A percentile compares a stretch with the other conserved stretches of the same genome.
Conservation (phyloP, 2,113 vertebrate species). For the Isurus oxyrinchus region DNA sequence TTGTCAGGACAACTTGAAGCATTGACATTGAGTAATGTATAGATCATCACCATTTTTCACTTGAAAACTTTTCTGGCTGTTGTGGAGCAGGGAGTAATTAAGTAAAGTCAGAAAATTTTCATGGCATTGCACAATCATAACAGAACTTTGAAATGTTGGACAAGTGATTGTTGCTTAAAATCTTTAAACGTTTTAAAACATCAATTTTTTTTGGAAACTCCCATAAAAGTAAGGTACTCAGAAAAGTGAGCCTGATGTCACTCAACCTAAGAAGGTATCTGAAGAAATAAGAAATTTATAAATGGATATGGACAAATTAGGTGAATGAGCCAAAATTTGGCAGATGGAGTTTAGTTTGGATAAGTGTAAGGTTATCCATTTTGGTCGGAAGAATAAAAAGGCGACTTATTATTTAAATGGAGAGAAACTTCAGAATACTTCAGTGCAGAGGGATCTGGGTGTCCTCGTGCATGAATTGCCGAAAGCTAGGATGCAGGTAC, state of each 20-base stretch:
- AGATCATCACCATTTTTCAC: neutral
- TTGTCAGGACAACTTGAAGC: neutral
- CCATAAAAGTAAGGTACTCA: neutral
- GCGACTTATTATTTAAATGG: too few species aligned
- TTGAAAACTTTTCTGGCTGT: neutral
- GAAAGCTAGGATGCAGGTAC: too few species aligned
- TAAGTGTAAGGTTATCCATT: too few species aligned
- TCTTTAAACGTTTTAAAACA: neutral
- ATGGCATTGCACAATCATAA: neutral
- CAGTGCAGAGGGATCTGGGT: too few species aligned
- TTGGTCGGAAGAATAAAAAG: too few species aligned
- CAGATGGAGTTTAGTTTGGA: too few species aligned
- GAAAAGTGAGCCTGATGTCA: neutral
- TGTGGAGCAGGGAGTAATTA: neutral
- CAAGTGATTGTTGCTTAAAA: neutral
- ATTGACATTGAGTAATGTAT: neutral
- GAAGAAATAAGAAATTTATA: too few species aligned
- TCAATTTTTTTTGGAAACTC: neutral
- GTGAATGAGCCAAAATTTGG: too few species aligned
- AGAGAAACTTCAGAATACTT: too few species aligned
- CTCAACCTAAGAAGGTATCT: neutral
- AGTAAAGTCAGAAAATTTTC: neutral
- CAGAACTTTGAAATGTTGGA: neutral
- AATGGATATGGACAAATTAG: too few species aligned
- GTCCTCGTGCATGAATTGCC: too few species aligned